Base-by-base conservation (phyloP, 2,113 vertebrate species). In the Poeciliopsis retropinna region DNA sequence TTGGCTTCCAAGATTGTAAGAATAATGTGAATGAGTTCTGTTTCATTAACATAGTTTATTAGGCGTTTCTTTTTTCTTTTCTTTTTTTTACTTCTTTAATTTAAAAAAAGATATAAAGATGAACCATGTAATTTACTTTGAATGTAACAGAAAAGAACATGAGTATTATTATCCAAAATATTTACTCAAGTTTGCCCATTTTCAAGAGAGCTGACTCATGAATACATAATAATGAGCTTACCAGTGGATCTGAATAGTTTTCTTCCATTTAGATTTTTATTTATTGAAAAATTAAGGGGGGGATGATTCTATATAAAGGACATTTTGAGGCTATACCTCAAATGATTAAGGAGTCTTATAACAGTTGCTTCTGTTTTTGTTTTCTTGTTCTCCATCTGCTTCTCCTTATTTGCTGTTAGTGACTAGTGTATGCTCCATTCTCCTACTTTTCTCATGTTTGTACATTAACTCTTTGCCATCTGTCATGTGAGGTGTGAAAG, bases 401-500 rank as follows among this genome's bases (percentile, higher is more conserved):
- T 91, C 76, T 78, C 68, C 83, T 85, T 85, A 75, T 82, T 70
- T 67, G 76, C 66, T 64, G 77, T 76, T 75, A 75, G 72, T 64
- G 37, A 69, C 64, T 54, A 76, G 30, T 12, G 41, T 69, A 64
- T 57, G 37, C 76, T 78, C 60, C 31, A 60, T 75, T 70, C 70
- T 72, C 29, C 79, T 67, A 25, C 39, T 68, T 72, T 51, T 28
- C 64, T 54, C 60, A 57, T 34, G 57, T 70, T 74, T 57, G 22
- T 66, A 32, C 25, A 28, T 57, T 69, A 32, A 10, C 68, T 78
- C 73, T 70, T 60, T 63, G 31, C 32, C 5, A 14, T 44, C 39
- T 74, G 61, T 64, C 66, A 71, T 77, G 11, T n/a, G 51, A 57
- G 51, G 25, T 57, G 17, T 57, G 22, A 54, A 54, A 57, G 44